Percentiles rank a stretch among this genome's conserved stretches.
Conservation (phyloP, 2,113 vertebrate genomes). For the Forbesichthys agassizii region DNA sequence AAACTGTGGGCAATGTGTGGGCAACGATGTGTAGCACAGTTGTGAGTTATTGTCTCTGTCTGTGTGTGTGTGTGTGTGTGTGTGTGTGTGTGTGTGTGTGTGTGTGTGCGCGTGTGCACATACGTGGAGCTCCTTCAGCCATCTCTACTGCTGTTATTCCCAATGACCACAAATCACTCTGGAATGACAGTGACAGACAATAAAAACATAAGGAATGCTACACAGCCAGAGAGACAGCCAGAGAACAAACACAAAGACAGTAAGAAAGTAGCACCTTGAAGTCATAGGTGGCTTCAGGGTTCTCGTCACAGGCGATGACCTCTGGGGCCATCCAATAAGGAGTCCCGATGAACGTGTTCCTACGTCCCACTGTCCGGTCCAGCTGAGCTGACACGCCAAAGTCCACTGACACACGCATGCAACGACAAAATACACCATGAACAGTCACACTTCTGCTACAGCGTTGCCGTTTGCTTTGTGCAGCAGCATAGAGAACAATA, state of each 20-base stretch:
- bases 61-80: no score
- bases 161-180: conserved; percentile 80
- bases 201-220: conserved; percentile 8
- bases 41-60: conserved; percentile 24
- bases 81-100: background rate
- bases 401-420: conserved; percentile 76
- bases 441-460: conserved; percentile 1
- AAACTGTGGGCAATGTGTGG: background rate
- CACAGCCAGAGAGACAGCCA: background rate
- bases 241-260: background rate
- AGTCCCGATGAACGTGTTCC: conserved; percentile 92
- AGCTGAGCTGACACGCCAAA: conserved; percentile 91
- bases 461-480: background rate
- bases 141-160: conserved; percentile 79
- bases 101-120: conserved; percentile 39
- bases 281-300: conserved; percentile 86
- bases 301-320: conserved; percentile 90
- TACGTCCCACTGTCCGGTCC: conserved; percentile 84
- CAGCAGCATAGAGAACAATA: conserved; percentile 9
- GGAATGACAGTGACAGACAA: conserved; percentile 28
- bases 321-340: conserved; percentile 95
- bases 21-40: no score
- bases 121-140: conserved; percentile 80
- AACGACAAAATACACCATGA: conserved; percentile 9
- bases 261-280: conserved; percentile 77